These are phyloP conservation scores for Apis dorsata DNA, from an alignment of 1,140 invertebrate species.

Conservation along the genomic window DNA sequence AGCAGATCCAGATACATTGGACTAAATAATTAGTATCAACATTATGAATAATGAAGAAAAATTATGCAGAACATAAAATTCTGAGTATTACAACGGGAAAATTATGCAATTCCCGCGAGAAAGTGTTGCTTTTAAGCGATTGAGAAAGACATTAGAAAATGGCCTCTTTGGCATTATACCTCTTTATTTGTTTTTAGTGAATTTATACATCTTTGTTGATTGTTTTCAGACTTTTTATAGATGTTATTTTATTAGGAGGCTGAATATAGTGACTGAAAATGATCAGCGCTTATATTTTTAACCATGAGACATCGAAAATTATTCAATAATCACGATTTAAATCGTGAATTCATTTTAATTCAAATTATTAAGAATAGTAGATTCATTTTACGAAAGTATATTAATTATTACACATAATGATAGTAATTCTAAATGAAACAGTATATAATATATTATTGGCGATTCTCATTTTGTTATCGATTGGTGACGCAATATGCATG, in stretches of 20 bases:
- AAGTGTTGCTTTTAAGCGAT: slow-evolving; percentile 19
- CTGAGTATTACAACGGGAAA: slow-evolving; percentile 45
- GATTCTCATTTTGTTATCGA: background rate
- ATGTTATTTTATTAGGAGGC: slow-evolving; percentile 40
- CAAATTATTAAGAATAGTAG: background rate
- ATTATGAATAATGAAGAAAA: slow-evolving; percentile 62
- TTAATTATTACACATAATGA: background rate
- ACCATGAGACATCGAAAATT: background rate
- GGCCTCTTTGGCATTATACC: slow-evolving; percentile 35
- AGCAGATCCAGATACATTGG: slow-evolving; percentile 68
- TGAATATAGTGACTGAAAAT: slow-evolving; percentile 19
- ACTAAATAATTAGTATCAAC: slow-evolving; percentile 67
- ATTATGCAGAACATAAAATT: slow-evolving; percentile 57
- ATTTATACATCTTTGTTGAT: slow-evolving; percentile 50
- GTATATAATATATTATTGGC: background rate
- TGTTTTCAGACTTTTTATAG: slow-evolving; percentile 50
- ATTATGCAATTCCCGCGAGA: slow-evolving; percentile 24
- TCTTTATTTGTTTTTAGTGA: slow-evolving; percentile 49
- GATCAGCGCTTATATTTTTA: background rate
- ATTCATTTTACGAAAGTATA: background rate
- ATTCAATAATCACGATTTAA: slow-evolving; percentile 2
- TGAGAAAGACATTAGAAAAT: slow-evolving; percentile 37
- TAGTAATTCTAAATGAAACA: background rate
- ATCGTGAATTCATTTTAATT: background rate
- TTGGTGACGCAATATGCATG: background rate